These are phyloP conservation scores for Philereme vetulata DNA, from an alignment of 2,888 invertebrate species.

Conservation along the genomic window DNA sequence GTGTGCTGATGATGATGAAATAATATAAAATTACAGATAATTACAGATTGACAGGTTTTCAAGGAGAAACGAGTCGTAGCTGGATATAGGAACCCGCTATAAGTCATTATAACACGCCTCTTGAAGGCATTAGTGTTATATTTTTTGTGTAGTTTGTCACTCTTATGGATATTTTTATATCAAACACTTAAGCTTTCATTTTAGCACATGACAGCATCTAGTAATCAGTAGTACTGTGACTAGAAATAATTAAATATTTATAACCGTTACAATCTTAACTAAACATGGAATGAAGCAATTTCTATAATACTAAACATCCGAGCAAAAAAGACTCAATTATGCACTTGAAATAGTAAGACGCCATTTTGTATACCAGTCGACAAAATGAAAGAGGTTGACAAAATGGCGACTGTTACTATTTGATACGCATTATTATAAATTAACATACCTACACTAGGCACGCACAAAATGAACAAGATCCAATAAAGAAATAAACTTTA, in stretches of 20 bases:
- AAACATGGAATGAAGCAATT: constrained; percentile 51
- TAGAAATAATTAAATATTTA: constrained; percentile 59
- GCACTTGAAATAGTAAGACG: background rate
- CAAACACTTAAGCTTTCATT: constrained; percentile 15
- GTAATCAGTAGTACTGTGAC: constrained; percentile 74
- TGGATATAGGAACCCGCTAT: too few relatives aligned
- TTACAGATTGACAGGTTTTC: too few relatives aligned
- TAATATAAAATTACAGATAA: too few relatives aligned
- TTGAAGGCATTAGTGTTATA: too few relatives aligned
- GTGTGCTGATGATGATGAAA: too few relatives aligned
- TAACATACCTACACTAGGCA: background rate
- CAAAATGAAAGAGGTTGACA: too few relatives aligned
- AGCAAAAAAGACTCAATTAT: constrained; percentile 48
- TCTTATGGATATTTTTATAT: constrained; percentile 5
- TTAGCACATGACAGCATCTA: constrained; percentile 45
- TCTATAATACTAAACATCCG: constrained; percentile 44
- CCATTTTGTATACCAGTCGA: background rate
- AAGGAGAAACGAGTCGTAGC: too few relatives aligned
- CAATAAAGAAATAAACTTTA: constrained; percentile 3
- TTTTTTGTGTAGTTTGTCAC: too few relatives aligned
- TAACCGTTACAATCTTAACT: constrained; percentile 30
- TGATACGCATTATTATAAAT: background rate
- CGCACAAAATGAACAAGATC: constrained; percentile 16
- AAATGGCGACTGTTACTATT: background rate
- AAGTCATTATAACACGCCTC: too few relatives aligned